Evolutionary conservation across 2,797 vertebrate species (phyloP).

Genomic region (Dipus sagitta): DNA sequence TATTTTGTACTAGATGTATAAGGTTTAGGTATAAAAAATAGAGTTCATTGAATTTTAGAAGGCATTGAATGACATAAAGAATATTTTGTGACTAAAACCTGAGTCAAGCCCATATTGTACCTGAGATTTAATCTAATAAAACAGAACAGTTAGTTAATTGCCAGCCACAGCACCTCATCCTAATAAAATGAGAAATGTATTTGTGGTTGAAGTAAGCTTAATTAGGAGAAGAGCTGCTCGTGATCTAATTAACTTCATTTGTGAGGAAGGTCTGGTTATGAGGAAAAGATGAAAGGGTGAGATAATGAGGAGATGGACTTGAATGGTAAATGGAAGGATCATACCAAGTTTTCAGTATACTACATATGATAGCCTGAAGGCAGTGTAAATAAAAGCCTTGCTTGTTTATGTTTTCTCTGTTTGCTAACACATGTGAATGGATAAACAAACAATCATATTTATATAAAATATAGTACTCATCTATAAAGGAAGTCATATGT

Average conservation of each 20-base stretch:
- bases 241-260: slow-evolving; percentile 56
- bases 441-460: not conserved
- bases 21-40: slow-evolving; percentile 15
- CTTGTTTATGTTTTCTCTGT: slow-evolving; percentile 3
- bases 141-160: slow-evolving; percentile 5
- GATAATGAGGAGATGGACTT: slow-evolving; percentile 7
- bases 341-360: not conserved
- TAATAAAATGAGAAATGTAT: slow-evolving; percentile 31
- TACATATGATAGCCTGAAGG: not conserved
- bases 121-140: not conserved
- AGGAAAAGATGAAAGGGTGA: slow-evolving; percentile 5
- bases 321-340: not conserved
- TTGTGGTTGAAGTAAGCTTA: slow-evolving; percentile 45
- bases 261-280: not conserved
- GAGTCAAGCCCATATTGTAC: not conserved
- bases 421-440: not conserved
- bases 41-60: not conserved
- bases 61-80: not conserved
- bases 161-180: not conserved
- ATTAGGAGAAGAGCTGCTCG: slow-evolving; percentile 5
- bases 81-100: not conserved
- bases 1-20: slow-evolving; percentile 16
- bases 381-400: not conserved
- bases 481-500: not conserved
- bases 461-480: not conserved